These are phyloP conservation scores for Microcebus tavaratra DNA, from an alignment of 2,113 vertebrate genomes.

Conservation along the genomic window DNA sequence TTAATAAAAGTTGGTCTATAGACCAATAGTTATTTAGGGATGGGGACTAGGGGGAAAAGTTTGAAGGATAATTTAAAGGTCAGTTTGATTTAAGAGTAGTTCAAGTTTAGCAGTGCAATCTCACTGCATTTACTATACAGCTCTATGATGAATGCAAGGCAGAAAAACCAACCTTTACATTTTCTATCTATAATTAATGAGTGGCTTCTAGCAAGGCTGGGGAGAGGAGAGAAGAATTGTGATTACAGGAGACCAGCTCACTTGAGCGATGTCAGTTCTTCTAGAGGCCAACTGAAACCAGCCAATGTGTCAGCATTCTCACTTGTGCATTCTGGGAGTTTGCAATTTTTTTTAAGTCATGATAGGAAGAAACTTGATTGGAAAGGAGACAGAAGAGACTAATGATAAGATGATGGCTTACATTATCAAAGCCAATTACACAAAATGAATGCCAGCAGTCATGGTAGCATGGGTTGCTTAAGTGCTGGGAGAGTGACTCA, in stretches of 20 bases:
- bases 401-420: neutral
- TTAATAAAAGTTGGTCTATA: conserved; percentile 61
- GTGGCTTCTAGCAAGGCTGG: conserved; percentile 45
- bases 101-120: conserved; percentile 61
- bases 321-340: neutral
- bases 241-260: conserved; percentile 48
- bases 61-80: conserved; percentile 71
- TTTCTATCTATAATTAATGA: conserved; percentile 72
- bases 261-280: neutral
- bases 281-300: conserved; percentile 5
- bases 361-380: neutral
- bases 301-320: neutral
- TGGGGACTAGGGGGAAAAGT: neutral
- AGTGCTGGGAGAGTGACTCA: neutral
- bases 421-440: neutral
- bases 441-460: neutral
- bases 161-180: conserved; percentile 62
- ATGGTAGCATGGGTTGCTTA: neutral
- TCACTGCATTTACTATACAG: conserved; percentile 47
- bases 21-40: conserved; percentile 44
- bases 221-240: neutral
- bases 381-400: neutral
- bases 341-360: neutral
- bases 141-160: conserved; percentile 53
- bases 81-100: conserved; percentile 55